These are phyloP conservation scores for Cylindroiulus punctatus DNA, from an alignment of 2,888 invertebrate genomes.

Conservation along the genomic window DNA sequence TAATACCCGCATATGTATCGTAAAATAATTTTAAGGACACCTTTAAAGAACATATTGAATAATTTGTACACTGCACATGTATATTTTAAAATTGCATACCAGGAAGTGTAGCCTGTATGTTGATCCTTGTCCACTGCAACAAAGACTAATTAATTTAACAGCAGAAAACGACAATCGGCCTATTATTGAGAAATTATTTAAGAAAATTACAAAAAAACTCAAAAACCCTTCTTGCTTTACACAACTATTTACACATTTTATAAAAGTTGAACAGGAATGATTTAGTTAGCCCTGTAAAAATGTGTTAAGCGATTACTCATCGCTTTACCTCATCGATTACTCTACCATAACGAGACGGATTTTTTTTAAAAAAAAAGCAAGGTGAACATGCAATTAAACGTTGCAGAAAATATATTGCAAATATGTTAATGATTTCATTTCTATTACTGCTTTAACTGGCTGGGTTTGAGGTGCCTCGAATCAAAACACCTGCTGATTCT, in stretches of 20 bases:
- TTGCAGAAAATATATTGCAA: background rate
- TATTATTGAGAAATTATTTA: conserved; percentile 4
- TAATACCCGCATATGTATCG: too few relatives aligned
- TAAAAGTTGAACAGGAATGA: background rate
- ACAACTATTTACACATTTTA: background rate
- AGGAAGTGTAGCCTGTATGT: background rate
- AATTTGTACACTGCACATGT: too few relatives aligned
- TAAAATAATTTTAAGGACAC: too few relatives aligned
- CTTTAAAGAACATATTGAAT: too few relatives aligned
- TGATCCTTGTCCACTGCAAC: background rate
- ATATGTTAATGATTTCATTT: background rate
- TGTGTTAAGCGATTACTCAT: background rate
- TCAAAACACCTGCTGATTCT: too few relatives aligned
- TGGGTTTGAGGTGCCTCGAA: too few relatives aligned
- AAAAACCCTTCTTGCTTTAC: background rate
- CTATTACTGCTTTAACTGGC: too few relatives aligned
- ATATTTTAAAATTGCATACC: background rate
- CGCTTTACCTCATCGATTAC: background rate
- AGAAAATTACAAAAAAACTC: conserved; percentile 23
- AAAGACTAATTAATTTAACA: background rate
- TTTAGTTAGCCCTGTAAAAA: too few relatives aligned
- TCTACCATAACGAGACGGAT: background rate
- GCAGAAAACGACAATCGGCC: background rate
- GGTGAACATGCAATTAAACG: background rate
- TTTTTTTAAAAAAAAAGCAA: background rate